A percentile compares a stretch with the other conserved stretches of the same genome.
Evolutionary conservation across 2,797 vertebrate genomes (phyloP).

Genomic region (Melanotaenia parkinsoni): DNA sequence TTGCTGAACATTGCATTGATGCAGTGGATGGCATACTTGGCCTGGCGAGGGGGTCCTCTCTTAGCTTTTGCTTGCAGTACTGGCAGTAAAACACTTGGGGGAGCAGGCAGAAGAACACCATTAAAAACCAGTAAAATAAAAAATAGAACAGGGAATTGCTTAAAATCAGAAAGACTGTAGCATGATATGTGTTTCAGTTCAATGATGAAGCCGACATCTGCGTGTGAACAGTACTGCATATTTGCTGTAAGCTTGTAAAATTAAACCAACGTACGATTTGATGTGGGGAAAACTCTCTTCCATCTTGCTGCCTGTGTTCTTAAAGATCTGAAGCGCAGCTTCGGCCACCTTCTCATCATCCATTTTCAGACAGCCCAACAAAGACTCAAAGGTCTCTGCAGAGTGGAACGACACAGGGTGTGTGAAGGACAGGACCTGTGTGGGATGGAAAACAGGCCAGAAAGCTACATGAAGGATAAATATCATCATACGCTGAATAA

Average conservation of each 20-base stretch:
- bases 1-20: slow-evolving; percentile 98
- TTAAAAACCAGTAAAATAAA: slow-evolving; percentile 12
- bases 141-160: background rate
- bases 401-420: slow-evolving; percentile 99
- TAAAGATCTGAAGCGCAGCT: slow-evolving; percentile 97
- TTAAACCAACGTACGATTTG: slow-evolving; percentile 88
- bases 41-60: slow-evolving; percentile 94
- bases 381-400: slow-evolving; percentile 98
- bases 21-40: slow-evolving; percentile 98
- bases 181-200: background rate
- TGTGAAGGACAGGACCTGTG: slow-evolving; percentile 96
- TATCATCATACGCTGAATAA: background rate
- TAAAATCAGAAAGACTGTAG: background rate
- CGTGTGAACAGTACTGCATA: too few relatives aligned
- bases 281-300: slow-evolving; percentile 98
- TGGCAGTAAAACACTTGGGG: slow-evolving; percentile 90
- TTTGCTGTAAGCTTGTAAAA: background rate
- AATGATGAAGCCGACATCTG: background rate
- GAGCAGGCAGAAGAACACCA: slow-evolving; percentile 37
- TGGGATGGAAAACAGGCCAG: background rate
- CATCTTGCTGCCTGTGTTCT: slow-evolving; percentile 96
- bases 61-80: slow-evolving; percentile 98
- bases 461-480: background rate
- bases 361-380: slow-evolving; percentile 97
- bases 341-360: slow-evolving; percentile 99